Evolutionary conservation across 2,113 vertebrate species (phyloP), one percentile per base, ranked within the genome.

Genomic region (Ailuropoda melanoleuca): DNA sequence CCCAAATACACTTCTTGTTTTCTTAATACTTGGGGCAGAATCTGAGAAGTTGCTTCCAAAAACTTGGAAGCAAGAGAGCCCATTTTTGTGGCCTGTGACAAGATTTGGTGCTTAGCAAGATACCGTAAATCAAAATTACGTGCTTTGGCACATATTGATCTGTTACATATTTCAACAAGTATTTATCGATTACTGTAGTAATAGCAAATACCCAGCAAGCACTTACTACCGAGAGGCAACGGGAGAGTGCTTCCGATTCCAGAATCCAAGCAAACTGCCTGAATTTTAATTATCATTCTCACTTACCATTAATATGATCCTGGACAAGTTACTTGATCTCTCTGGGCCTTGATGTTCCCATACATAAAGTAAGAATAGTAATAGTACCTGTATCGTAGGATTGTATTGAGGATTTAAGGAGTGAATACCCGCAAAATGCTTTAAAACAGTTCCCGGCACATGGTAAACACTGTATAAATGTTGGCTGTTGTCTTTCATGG

Each of bases 11-110:
- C 1, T 53, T 55, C 18, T 77, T 90, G 10, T 89, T 96, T 83
- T 50, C 31, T 94, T 88, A 84, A 26, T 92, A 53, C 8, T 60
- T 53, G 64, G 14, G 53, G 19, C 55, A 77, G 46, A 31, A 77
- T 70, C 43, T 55, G 31, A 50, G 66, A 92, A 68, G 10, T 68
- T 95, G 56, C 66, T 94, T 94, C 23, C 56, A 97, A 60, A 95
- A 82, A 31, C 21, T 74, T n/a, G 43, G 2, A 68, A 80, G 12
- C 78, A 60, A 87, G 37, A 46, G 15, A 50, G 23, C 66, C 18
- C 34, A 50, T 55, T 97, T 95, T 37, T 95, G 39, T 83, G 50
- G 23, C 2, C 60, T 66, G 50, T 56, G 37, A 12, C 48, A 93
- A 78, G 74, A 81, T 75, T 88, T 70, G 4, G 15, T 72, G 53